Evolutionary conservation across 1,140 invertebrate genomes (phyloP).

Genomic region (Sitophilus oryzae): DNA sequence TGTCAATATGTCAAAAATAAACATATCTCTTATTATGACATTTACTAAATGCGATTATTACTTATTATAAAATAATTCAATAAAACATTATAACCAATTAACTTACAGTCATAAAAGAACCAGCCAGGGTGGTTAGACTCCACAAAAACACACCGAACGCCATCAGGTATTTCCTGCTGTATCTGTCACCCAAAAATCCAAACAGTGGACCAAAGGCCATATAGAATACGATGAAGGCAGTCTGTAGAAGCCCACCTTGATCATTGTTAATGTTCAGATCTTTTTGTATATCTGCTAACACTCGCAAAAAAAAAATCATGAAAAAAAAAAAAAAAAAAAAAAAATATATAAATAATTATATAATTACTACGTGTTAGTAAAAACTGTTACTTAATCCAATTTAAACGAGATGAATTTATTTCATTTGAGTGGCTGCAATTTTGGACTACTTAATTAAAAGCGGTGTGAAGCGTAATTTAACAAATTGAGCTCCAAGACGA

Average conservation of each 20-base stretch:
- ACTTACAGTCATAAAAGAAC: constrained; percentile 84
- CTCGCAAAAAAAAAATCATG: constrained; percentile 65
- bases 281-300: constrained; percentile 70
- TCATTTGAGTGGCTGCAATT: background rate
- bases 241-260: constrained; percentile 83
- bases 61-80: too few relatives aligned
- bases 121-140: constrained; percentile 85
- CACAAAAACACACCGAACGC: constrained; percentile 85
- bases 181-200: constrained; percentile 95
- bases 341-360: too few relatives aligned
- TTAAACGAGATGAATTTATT: too few relatives aligned
- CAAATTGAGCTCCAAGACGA: background rate
- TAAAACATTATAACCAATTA: too few relatives aligned
- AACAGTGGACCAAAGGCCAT: constrained; percentile 97
- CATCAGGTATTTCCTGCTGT: constrained; percentile 86
- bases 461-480: background rate
- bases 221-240: constrained; percentile 92
- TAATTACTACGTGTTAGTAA: too few relatives aligned
- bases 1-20: too few relatives aligned
- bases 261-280: constrained; percentile 72
- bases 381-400: too few relatives aligned
- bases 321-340: too few relatives aligned
- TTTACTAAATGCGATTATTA: too few relatives aligned
- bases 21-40: background rate
- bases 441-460: background rate